Conservation (phyloP, 2,888 invertebrate genomes). For the Zaprionus bogoriensis region DNA sequence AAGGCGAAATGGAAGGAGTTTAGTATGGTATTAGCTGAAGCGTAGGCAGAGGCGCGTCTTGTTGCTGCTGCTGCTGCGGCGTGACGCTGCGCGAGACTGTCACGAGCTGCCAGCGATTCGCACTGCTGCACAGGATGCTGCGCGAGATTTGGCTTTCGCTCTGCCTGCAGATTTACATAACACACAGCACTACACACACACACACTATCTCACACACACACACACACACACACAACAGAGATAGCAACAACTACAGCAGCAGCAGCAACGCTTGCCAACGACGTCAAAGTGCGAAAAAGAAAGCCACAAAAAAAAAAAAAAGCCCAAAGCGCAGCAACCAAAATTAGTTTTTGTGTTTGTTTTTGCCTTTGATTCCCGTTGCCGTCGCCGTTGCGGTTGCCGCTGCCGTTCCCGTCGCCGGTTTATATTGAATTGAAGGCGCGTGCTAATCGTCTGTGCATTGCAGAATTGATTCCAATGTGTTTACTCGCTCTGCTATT, state of each 20-base stretch:
- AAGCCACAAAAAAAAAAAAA: conserved; percentile 9
- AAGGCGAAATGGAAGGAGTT: conserved; percentile 1
- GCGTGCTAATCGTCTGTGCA: conserved; percentile 24
- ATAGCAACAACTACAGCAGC: conserved; percentile 16
- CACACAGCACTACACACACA: no score
- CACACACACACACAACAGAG: conserved; percentile 12
- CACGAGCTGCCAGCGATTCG: neutral
- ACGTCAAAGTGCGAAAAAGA: conserved; percentile 38
- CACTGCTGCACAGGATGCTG: conserved; percentile 52
- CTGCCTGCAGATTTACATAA: conserved; percentile 42
- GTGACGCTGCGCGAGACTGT: neutral
- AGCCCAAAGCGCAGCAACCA: no score
- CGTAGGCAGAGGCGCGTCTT: no score
- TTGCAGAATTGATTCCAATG: conserved; percentile 39
- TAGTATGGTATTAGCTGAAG: neutral
- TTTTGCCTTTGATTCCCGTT: neutral
- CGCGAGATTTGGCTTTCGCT: conserved; percentile 20
- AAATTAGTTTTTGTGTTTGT: conserved; percentile 29
- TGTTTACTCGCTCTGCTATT: conserved; percentile 1
- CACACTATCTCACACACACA: no score
- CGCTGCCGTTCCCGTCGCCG: conserved; percentile 9
- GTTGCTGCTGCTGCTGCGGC: neutral
- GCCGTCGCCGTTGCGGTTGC: neutral
- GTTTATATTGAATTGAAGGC: conserved; percentile 37
- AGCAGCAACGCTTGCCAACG: conserved; percentile 50